Conservation (phyloP, 2,113 vertebrate genomes). For the Gulo gulo region DNA sequence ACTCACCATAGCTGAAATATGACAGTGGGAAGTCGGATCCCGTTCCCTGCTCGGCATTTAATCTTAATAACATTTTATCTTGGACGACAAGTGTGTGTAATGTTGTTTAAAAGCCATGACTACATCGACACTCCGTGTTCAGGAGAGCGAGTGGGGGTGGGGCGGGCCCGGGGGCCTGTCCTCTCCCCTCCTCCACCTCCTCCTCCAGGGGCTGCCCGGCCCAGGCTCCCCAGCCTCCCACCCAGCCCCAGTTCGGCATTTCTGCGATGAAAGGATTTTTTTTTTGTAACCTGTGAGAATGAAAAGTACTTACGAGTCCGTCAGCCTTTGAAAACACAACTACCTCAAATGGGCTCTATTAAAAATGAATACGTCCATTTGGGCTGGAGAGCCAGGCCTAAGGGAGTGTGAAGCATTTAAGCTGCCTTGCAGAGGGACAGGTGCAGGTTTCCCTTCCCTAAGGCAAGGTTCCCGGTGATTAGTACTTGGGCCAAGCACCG, state of each 20-base stretch:
- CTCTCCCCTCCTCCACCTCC: background rate
- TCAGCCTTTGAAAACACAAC: slow-evolving; percentile 69
- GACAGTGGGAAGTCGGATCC: slow-evolving; percentile 79
- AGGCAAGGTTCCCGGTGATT: background rate
- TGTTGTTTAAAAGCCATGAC: slow-evolving; percentile 84
- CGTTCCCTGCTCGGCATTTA: slow-evolving; percentile 81
- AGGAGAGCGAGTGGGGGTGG: slow-evolving; percentile 12
- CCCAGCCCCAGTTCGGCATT: background rate
- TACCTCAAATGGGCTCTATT: slow-evolving; percentile 43
- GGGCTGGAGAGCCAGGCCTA: background rate
- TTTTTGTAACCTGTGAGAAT: slow-evolving; percentile 42
- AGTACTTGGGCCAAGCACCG: background rate
- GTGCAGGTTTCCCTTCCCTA: background rate
- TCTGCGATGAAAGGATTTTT: slow-evolving; percentile 31
- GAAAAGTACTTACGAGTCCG: slow-evolving; percentile 9
- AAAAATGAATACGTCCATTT: slow-evolving; percentile 64
- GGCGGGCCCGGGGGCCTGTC: background rate
- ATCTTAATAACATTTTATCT: slow-evolving; percentile 89
- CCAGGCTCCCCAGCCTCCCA: slow-evolving; percentile 35
- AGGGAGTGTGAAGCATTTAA: slow-evolving; percentile 9
- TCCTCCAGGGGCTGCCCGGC: slow-evolving; percentile 56
- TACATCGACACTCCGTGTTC: slow-evolving; percentile 64
- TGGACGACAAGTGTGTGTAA: slow-evolving; percentile 84
- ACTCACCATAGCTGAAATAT: slow-evolving; percentile 74
- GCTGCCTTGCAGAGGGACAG: rapidly evolving